Evolutionary conservation across 37 sponge, comb jelly and placozoan species (phyloP).

Genomic region (Ianthella basta): DNA sequence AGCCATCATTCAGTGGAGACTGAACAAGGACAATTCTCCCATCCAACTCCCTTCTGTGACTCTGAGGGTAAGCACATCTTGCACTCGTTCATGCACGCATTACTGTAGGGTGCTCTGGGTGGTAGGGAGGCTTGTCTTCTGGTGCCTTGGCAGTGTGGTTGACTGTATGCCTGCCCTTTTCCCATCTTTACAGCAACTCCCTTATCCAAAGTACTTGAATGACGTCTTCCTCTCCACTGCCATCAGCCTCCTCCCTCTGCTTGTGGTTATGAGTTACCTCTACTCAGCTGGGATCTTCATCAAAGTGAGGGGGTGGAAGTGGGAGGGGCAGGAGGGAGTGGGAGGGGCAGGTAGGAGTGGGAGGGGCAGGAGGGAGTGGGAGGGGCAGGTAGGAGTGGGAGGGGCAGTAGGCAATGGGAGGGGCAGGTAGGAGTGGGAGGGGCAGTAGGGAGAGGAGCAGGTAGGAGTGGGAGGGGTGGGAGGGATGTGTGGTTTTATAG

Average conservation of each 20-base stretch:
- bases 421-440: no score
- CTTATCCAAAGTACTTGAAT: slow-evolving; percentile 67
- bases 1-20: slow-evolving; percentile 60
- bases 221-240: slow-evolving; percentile 70
- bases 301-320: slow-evolving; percentile 62
- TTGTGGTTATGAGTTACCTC: slow-evolving; percentile 81
- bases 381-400: no score
- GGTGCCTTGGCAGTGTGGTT: background rate
- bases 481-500: no score
- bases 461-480: no score
- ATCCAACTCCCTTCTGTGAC: background rate
- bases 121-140: no score
- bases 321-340: no score
- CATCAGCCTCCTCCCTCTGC: slow-evolving; percentile 68
- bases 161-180: background rate
- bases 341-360: no score
- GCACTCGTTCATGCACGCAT: no score
- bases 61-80: background rate
- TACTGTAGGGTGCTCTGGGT: no score
- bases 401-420: no score
- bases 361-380: slow-evolving; percentile 8
- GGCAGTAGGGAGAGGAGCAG: no score
- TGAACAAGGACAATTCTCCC: background rate
- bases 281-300: slow-evolving; percentile 78
- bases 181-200: slow-evolving; percentile 71